phyloP scores from a whole-genome alignment of 2,113 vertebrate genomes.

The Hypomesus transpacificus region DNA sequence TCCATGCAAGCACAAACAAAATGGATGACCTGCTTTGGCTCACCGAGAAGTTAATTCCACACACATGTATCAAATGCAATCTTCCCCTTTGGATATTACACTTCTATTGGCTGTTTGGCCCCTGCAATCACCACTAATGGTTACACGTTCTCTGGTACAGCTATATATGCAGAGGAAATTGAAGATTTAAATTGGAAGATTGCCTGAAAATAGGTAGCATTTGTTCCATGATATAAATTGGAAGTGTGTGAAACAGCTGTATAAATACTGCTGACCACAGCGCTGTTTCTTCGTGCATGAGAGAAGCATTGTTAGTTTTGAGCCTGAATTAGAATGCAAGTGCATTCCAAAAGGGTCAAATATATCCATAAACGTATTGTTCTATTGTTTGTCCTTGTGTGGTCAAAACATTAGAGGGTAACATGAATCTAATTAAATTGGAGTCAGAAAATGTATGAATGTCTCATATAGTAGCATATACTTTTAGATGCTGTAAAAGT shows the following conservation, averaged over 20 bases:
- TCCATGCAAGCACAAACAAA: neutral
- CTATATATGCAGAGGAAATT: conserved; percentile 49
- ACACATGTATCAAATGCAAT: neutral
- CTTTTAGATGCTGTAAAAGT: neutral
- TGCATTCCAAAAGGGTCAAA: conserved; percentile 62
- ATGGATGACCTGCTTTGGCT: neutral
- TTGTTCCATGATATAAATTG: conserved; percentile 34
- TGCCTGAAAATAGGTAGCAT: conserved; percentile 39
- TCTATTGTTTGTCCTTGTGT: conserved; percentile 55
- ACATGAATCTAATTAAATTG: conserved; percentile 20
- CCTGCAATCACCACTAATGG: too few relatives aligned
- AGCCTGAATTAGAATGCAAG: conserved; percentile 59
- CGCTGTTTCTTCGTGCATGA: conserved; percentile 33
- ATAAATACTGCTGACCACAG: conserved; percentile 49
- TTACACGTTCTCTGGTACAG: conserved; percentile 33
- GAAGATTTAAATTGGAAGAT: conserved; percentile 37
- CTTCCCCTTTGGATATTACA: too few relatives aligned
- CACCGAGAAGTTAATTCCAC: neutral
- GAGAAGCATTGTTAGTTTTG: conserved; percentile 49
- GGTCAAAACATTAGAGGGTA: conserved; percentile 39
- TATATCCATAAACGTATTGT: conserved; percentile 62
- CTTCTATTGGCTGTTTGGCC: too few relatives aligned
- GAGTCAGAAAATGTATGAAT: neutral
- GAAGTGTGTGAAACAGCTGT: conserved; percentile 48
- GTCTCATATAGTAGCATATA: neutral